Conservation (phyloP, 2,888 invertebrate species). For the Lasioglossum oenotherae region DNA sequence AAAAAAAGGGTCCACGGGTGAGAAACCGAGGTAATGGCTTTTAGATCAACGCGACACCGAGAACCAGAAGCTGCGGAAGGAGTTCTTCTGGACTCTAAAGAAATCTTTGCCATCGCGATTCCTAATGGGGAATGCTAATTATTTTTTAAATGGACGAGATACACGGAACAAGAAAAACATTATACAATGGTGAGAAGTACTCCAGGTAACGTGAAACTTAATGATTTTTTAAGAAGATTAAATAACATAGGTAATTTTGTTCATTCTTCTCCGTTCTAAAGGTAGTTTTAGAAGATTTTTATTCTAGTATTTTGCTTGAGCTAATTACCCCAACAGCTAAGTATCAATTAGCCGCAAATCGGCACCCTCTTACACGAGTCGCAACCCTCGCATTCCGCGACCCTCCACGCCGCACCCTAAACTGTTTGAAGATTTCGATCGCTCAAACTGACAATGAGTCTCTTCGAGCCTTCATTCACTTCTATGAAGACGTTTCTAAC, state of each 20-base stretch:
- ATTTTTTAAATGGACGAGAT: neutral
- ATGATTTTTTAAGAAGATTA: neutral
- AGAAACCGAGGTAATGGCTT: constrained; percentile 67
- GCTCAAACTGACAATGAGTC: neutral
- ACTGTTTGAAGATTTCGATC: constrained; percentile 7
- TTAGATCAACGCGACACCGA: constrained; percentile 69
- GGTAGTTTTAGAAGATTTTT: neutral
- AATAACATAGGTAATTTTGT: too few relatives aligned
- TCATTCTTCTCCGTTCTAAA: neutral
- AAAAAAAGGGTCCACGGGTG: constrained; percentile 54
- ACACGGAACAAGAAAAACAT: neutral
- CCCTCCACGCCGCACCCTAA: constrained; percentile 8
- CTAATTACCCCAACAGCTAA: constrained; percentile 8
- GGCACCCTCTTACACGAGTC: constrained; percentile 11
- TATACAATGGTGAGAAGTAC: neutral
- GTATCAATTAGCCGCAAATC: constrained; percentile 24
- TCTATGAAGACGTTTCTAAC: neutral
- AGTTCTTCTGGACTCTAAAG: constrained; percentile 9
- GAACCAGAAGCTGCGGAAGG: constrained; percentile 32
- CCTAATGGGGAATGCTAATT: neutral
- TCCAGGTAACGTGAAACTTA: neutral
- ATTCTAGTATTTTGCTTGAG: neutral
- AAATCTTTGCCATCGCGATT: neutral
- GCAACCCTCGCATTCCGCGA: constrained; percentile 17
- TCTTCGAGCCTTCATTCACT: neutral